Evolutionary conservation across 2,888 invertebrate species (phyloP).

Genomic region (Lepidocyrtinus sp.): DNA sequence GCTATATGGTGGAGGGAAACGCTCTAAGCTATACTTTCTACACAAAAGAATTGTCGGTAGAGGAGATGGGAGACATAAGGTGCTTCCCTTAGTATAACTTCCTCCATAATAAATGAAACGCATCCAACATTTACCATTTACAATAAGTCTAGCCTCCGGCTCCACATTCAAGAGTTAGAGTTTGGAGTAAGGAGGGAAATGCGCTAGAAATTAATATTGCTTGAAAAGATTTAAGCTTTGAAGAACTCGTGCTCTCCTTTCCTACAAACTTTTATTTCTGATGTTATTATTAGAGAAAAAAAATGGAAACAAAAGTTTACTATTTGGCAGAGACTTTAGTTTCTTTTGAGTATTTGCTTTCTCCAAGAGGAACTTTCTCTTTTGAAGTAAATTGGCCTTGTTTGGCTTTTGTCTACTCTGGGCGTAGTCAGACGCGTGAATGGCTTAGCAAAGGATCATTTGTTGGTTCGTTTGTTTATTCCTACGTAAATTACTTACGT

Average conservation of each 20-base stretch:
- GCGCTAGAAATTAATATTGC: background rate
- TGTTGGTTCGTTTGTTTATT: too few species aligned
- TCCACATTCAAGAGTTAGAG: background rate
- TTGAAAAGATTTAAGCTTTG: background rate
- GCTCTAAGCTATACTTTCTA: background rate
- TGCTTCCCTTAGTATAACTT: constrained; percentile 9
- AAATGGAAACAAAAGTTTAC: background rate
- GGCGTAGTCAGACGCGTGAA: too few species aligned
- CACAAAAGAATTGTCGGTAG: background rate
- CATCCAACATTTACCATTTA: constrained; percentile 7
- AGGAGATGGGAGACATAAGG: constrained; percentile 12
- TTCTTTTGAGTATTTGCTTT: constrained; percentile 4
- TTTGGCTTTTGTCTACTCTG: constrained; percentile 5
- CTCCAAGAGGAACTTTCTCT: background rate
- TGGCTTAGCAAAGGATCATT: too few species aligned
- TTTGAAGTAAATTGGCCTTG: constrained; percentile 10
- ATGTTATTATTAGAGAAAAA: constrained; percentile 8
- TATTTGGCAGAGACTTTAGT: background rate
- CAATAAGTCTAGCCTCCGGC: too few species aligned
- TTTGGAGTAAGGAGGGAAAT: background rate
- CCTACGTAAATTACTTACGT: too few species aligned
- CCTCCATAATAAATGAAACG: constrained; percentile 11
- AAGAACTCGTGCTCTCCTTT: background rate
- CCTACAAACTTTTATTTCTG: constrained; percentile 4
- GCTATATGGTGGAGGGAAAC: constrained; percentile 8